Evolutionary conservation across 1,140 invertebrate genomes (phyloP), one percentile per base, ranked within the genome.

Genomic region (Adelges cooleyi): DNA sequence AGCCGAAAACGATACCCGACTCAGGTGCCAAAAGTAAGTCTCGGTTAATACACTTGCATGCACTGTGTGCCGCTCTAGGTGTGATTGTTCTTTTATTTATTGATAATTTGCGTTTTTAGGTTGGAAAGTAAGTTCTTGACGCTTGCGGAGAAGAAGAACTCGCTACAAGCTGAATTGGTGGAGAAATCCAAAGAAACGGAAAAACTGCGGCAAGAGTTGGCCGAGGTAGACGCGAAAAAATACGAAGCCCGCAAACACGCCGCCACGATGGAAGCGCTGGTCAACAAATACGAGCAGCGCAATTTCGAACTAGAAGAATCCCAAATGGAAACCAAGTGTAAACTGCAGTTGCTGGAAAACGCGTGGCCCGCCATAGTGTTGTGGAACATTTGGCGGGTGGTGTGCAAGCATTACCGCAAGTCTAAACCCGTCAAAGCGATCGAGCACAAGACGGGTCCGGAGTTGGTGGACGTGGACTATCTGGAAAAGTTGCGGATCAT

Each of bases 361-460:
- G 80, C 81, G 0, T 76, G 86, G 65, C 85, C 86, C 0, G 79
- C 82, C 0, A 71, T 87, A 38, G 77, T 85, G 65, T 75, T 81
- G 20, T 86, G 77, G 76, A 81, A 84, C 67, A 76, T 83, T 27
- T 78, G 73, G 72, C 71, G 72, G 46, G 72, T 71, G 27, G 67
- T 73, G 23, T 66, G 42, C 42, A 46, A 54, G 42, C 38, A 66
- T 38, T 66, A 53, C 15, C 52, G 50, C 2, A 29, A 65, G 20
- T 18, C 46, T 40, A 51, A 52, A 67, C 33, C 42, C 9, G n/a
- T 9, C 10, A 56, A 48, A 6, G 18, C 40, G 15, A 33, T 56
- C 13, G 23, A 50, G 13, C 18, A 65, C 15, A 38, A 50, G 29
- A 9, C 15, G 1, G n/a, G 22, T n/a, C 4, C 44, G 17, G 13